A percentile compares a stretch with the other conserved stretches of the same genome.
Evolutionary conservation across 2,113 vertebrate genomes (phyloP).

Genomic region (Catagonus wagneri): DNA sequence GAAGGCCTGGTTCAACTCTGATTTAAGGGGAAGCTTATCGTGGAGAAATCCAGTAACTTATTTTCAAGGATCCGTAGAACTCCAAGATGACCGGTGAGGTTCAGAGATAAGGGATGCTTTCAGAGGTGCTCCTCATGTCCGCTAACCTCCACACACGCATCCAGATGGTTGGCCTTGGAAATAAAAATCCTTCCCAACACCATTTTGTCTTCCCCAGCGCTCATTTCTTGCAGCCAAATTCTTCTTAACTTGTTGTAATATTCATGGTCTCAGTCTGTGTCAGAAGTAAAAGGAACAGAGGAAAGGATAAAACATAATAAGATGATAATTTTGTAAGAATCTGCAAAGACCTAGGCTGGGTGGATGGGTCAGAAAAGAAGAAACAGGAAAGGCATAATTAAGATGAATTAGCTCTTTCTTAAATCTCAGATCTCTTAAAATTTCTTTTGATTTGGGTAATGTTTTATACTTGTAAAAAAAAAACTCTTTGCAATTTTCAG

Average conservation of each 20-base stretch:
- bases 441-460: slow-evolving; percentile 32
- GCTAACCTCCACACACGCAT: too few relatives aligned
- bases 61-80: neutral
- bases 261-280: neutral
- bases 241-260: neutral
- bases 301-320: neutral
- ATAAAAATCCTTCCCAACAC: neutral
- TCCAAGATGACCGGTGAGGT: neutral
- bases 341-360: neutral
- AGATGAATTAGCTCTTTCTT: neutral
- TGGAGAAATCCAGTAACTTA: neutral
- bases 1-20: neutral
- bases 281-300: neutral
- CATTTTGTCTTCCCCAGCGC: neutral
- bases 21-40: neutral
- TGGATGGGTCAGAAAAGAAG: neutral
- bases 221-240: neutral
- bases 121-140: neutral
- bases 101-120: neutral
- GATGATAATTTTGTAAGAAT: neutral
- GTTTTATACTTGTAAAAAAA: neutral
- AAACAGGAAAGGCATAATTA: neutral
- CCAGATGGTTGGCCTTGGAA: neutral
- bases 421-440: slow-evolving; percentile 13
- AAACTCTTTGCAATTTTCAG: neutral